Evolutionary conservation across 2,113 vertebrate species (phyloP).

Genomic region (Oryzias celebensis): DNA sequence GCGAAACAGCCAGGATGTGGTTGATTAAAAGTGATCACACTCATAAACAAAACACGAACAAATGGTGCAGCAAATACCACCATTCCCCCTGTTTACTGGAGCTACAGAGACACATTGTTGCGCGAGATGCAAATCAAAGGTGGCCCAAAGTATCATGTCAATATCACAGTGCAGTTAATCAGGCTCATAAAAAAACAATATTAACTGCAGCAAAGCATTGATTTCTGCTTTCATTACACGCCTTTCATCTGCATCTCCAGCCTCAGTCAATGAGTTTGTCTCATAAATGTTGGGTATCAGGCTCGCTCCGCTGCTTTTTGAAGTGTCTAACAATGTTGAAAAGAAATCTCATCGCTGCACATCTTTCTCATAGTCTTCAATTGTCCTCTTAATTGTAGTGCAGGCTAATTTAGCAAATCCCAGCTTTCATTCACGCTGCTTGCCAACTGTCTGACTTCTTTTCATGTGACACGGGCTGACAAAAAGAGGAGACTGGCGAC

Average conservation of each 20-base stretch:
- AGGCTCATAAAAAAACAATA: constrained; percentile 10
- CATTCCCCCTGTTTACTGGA: constrained; percentile 21
- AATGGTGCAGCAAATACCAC: not conserved
- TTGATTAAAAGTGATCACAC: constrained; percentile 34
- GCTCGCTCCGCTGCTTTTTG: constrained; percentile 14
- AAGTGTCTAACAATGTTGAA: constrained; percentile 18
- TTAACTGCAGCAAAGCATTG: constrained; percentile 23
- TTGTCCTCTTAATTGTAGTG: constrained; percentile 25
- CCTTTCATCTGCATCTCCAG: constrained; percentile 43
- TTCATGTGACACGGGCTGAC: constrained; percentile 22
- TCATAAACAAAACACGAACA: constrained; percentile 24
- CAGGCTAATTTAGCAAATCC: constrained; percentile 26
- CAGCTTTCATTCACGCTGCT: constrained; percentile 7
- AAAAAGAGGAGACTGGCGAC: constrained; percentile 19
- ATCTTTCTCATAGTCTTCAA: constrained; percentile 2
- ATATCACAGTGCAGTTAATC: constrained; percentile 32
- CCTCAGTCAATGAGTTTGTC: constrained; percentile 33
- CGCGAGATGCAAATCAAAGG: constrained; percentile 22
- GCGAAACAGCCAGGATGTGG: constrained; percentile 25
- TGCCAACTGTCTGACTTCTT: constrained; percentile 8
- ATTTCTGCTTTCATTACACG: constrained; percentile 33
- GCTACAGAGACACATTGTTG: constrained; percentile 16
- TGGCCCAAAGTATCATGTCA: constrained; percentile 18
- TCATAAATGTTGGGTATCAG: constrained; percentile 20
- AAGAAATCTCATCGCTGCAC: constrained; percentile 17